Percentiles rank a stretch among this genome's conserved stretches.
Evolutionary conservation across 37 sponge, comb jelly and placozoan species (phyloP).

Genomic region (Crambe crambe): DNA sequence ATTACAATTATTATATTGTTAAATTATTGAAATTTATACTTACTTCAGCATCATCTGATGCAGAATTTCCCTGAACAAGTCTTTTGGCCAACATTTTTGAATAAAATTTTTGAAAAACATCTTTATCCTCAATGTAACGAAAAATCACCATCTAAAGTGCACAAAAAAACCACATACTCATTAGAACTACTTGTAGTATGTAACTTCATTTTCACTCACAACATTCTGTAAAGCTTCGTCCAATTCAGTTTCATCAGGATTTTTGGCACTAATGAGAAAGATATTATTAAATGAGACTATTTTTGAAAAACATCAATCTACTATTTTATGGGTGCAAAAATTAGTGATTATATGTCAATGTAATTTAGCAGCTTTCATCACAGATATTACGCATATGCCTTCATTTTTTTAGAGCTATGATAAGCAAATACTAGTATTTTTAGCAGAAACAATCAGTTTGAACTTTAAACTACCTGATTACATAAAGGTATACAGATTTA

Average conservation of each 20-base stretch:
- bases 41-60: slow-evolving; percentile 96
- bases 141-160: slow-evolving; percentile 87
- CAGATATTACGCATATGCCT: no score
- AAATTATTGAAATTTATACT: neutral
- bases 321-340: neutral
- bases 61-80: slow-evolving; percentile 92
- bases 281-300: no score
- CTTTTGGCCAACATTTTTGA: slow-evolving; percentile 94
- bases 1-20: neutral
- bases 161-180: no score
- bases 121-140: slow-evolving; percentile 98
- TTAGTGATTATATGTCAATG: neutral
- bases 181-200: neutral
- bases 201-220: slow-evolving; percentile 39
- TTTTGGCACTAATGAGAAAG: slow-evolving; percentile 82
- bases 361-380: no score
- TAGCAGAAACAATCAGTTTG: no score
- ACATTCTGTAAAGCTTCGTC: slow-evolving; percentile 86
- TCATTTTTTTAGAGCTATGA: no score
- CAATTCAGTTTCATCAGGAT: slow-evolving; percentile 94
- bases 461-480: no score
- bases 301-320: neutral
- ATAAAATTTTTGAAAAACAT: slow-evolving; percentile 99
- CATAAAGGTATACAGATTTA: no score
- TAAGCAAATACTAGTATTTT: no score